Percentiles rank a stretch among this genome's conserved stretches.
Conservation (phyloP, 2,797 vertebrate species). For the Pangasius krempfi region DNA sequence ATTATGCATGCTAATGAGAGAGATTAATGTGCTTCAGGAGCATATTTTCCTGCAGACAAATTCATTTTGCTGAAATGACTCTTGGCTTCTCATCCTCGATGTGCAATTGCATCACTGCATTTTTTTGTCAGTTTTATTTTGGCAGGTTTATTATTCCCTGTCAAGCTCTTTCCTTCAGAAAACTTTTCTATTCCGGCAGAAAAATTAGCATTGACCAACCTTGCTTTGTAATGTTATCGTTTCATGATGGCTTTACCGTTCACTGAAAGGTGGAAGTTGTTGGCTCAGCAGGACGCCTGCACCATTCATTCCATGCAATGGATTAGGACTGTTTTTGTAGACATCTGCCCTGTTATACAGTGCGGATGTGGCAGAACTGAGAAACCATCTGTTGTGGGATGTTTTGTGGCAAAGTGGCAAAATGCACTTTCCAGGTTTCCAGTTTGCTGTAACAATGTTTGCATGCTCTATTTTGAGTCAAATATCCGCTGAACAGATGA, state of each 20-base stretch:
- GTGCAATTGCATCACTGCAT: not conserved
- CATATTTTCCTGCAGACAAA: conserved; percentile 19
- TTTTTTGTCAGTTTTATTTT: not conserved
- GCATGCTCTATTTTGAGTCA: not conserved
- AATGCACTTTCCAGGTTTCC: not conserved
- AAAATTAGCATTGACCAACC: not conserved
- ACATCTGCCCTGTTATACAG: conserved; percentile 44
- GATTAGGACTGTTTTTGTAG: conserved; percentile 11
- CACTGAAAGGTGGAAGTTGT: conserved; percentile 5
- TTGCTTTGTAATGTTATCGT: not conserved
- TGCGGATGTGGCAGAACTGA: conserved; percentile 24
- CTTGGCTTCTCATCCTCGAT: conserved; percentile 10
- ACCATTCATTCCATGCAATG: conserved; percentile 3
- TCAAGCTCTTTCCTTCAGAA: not conserved
- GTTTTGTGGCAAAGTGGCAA: not conserved
- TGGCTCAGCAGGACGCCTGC: not conserved
- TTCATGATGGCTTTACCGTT: not conserved
- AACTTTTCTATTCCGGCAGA: not conserved
- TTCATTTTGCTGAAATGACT: conserved; percentile 29
- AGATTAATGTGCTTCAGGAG: conserved; percentile 31
- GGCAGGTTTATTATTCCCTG: conserved; percentile 15
- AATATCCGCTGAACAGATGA: not conserved
- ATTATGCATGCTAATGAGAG: conserved; percentile 34
- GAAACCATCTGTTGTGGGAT: conserved; percentile 44
- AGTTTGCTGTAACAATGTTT: not conserved